Base-by-base conservation (phyloP, 2,113 vertebrate species). In the Phodopus roborovskii region DNA sequence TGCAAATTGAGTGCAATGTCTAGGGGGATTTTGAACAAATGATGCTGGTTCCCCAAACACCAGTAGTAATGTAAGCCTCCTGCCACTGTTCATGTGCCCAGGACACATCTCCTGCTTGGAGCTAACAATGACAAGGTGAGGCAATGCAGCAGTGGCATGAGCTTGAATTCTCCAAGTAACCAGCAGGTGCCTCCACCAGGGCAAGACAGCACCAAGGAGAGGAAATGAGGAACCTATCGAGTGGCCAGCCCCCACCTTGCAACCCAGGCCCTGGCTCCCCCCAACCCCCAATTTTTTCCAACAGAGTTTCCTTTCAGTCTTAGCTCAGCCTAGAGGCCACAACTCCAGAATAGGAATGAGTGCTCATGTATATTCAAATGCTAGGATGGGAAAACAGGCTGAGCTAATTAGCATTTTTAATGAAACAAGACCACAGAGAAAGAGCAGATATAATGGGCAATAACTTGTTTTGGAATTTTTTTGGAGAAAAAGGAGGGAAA, bases 401-500 rank as follows among this genome's bases (percentile, higher is more conserved):
- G 42, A n/a, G 90, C 39, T 74, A 98, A 98, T 98, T 97, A 97
- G 96, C 97, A 97, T 97, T 95, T 92, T 96, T 97, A 97, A 98
- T 97, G 97, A 96, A 96, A 97, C 92, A 91, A 94, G 79, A 95
- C 88, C 73, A 87, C 84, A 78, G 93, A 70, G 28, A 87, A 95
- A 91, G 94, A 91, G 78, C 91, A 96, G 88, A 86, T 64, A 48
- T 95, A 84, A 90, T 71, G 78, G 85, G 82, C 56, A 89, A 89
- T 88, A 56, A 82, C 50, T 94, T 71, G 66, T 36, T 94, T 7
- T 92, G 66, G 60, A 81, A 13, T 92, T 88, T 45, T 45, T 50
- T 79, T n/a, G 39, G 53, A 92, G 73, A 19, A 88, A 92, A 87
- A 88, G 50, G 10, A 83, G 2, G 53, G 81, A 48, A 97, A 96